A percentile compares a stretch with the other conserved stretches of the same genome.
These are phyloP conservation scores for Atta cephalotes DNA, from an alignment of 1,140 invertebrate species.

Conservation along the genomic window DNA sequence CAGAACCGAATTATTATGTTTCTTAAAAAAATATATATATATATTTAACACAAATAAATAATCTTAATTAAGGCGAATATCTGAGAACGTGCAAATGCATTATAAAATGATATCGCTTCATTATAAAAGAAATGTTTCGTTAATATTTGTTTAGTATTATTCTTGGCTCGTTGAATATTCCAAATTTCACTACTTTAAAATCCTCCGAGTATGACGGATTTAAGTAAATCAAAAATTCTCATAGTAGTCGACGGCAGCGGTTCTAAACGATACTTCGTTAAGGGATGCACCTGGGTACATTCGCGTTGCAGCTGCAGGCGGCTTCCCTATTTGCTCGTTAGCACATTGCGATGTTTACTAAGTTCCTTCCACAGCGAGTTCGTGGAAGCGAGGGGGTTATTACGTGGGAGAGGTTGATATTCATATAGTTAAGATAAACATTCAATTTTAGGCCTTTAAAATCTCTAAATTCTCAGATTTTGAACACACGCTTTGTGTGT, in stretches of 20 bases:
- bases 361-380: slow-evolving; percentile 52
- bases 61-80: not conserved
- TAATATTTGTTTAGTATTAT: slow-evolving; percentile 26
- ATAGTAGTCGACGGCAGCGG: slow-evolving; percentile 2
- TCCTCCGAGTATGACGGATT: slow-evolving; percentile 17
- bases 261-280: slow-evolving; percentile 54
- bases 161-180: slow-evolving; percentile 2
- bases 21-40: not conserved
- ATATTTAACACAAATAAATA: not conserved
- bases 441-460: slow-evolving; percentile 21
- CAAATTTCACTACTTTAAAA: slow-evolving; percentile 18
- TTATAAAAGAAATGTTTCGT: not conserved
- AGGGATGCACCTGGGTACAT: slow-evolving; percentile 56
- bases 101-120: not conserved
- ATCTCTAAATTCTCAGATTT: not conserved
- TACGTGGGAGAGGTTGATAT: not conserved
- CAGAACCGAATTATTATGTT: not conserved
- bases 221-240: slow-evolving; percentile 55
- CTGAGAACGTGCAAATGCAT: not conserved
- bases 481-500: not conserved
- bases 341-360: slow-evolving; percentile 62
- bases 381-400: slow-evolving; percentile 22
- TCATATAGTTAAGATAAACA: slow-evolving; percentile 38
- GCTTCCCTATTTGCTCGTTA: slow-evolving; percentile 64
- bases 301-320: slow-evolving; percentile 51